A percentile compares a stretch with the other conserved stretches of the same genome.
phyloP scores from a whole-genome alignment of 1,140 invertebrate genomes.

The Pseudomyrmex dendroicus region DNA sequence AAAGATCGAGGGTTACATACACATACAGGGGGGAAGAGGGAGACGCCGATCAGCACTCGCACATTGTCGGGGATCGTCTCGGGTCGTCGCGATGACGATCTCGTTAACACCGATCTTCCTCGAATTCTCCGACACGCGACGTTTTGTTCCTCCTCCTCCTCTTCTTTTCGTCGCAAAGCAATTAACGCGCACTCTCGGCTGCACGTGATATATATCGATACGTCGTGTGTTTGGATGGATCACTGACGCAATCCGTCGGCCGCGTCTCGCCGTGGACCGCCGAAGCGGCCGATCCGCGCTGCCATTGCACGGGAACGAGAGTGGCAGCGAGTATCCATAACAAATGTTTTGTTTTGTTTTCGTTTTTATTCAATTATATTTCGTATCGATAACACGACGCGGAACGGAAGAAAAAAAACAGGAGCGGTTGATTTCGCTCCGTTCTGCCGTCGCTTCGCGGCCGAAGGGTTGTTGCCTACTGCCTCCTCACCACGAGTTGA shows the following conservation, averaged over 20 bases:
- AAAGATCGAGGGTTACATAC: background rate
- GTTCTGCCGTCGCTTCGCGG: slow-evolving; percentile 2
- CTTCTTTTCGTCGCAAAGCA: slow-evolving; percentile 15
- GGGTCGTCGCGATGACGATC: background rate
- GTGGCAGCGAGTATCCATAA: slow-evolving; percentile 33
- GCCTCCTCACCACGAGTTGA: slow-evolving; percentile 26
- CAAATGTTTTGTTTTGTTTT: too few relatives aligned
- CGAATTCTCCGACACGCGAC: background rate
- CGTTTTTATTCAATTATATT: background rate
- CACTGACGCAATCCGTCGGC: background rate
- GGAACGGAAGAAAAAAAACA: background rate
- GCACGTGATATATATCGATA: slow-evolving; percentile 20
- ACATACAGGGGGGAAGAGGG: background rate
- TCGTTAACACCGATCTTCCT: slow-evolving; percentile 20
- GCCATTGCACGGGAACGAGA: slow-evolving; percentile 40
- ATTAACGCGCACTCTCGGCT: background rate
- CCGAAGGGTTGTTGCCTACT: slow-evolving; percentile 4
- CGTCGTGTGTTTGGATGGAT: background rate
- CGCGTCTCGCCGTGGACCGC: slow-evolving; percentile 7
- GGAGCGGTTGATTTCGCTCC: background rate
- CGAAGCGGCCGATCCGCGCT: slow-evolving; percentile 39
- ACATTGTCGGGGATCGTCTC: slow-evolving; percentile 16
- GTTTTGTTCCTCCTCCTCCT: background rate
- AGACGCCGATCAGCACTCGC: slow-evolving; percentile 45
- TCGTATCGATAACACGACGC: slow-evolving; percentile 10